Conservation (phyloP, 2,797 vertebrate species). For the Emydoidea blandingii region DNA sequence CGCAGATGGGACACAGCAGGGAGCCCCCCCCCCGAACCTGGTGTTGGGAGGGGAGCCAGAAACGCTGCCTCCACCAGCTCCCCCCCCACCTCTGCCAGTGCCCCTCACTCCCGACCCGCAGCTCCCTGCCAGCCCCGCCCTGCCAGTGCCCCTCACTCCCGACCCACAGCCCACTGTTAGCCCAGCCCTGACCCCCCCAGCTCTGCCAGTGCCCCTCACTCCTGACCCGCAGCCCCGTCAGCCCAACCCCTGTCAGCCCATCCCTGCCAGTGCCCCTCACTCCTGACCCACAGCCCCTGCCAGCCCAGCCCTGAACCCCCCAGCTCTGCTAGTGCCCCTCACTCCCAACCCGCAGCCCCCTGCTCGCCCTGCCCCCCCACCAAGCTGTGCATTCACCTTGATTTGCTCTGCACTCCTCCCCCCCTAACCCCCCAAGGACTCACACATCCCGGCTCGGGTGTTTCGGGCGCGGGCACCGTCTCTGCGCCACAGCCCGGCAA, state of each 20-base stretch:
- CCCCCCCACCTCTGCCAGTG: not conserved
- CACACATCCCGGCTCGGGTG: not conserved
- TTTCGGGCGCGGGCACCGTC: not conserved
- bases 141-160: conserved; percentile 3
- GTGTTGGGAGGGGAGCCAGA: not conserved
- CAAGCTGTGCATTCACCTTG: not conserved
- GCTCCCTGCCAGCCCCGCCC: not conserved
- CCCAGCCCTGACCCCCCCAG: too few relatives aligned
- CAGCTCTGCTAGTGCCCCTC: not conserved
- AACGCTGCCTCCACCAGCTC: not conserved
- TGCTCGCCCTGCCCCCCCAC: not conserved
- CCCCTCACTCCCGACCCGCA: not conserved
- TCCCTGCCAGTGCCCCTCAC: not conserved
- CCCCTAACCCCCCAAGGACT: not conserved
- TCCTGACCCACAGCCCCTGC: too few relatives aligned
- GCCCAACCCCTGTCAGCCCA: too few relatives aligned
- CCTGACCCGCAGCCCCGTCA: too few relatives aligned
- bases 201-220: too few relatives aligned
- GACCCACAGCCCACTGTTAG: not conserved
- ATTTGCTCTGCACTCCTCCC: not conserved
- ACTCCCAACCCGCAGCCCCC: not conserved
- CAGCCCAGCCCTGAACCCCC: conserved; percentile 12
- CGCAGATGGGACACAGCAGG: not conserved
- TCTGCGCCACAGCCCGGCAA: not conserved
- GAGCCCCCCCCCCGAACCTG: not conserved